Evolutionary conservation across 2,888 invertebrate species (phyloP).

Genomic region (Trilocha varians): DNA sequence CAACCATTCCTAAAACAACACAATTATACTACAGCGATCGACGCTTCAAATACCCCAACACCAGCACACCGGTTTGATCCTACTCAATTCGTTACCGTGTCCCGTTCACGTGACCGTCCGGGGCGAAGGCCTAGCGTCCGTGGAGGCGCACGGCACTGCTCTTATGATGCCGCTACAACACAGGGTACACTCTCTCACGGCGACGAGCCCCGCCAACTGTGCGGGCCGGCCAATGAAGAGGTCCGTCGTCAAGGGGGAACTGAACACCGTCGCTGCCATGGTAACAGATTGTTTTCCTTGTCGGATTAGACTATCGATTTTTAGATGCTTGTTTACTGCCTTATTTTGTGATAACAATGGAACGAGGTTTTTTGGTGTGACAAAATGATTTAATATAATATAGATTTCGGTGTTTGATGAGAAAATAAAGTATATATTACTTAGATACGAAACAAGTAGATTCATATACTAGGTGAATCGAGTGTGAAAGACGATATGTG

Average conservation of each 20-base stretch:
- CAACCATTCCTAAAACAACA: background rate
- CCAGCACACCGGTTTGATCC: conserved; percentile 67
- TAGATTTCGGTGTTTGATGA: too few relatives aligned
- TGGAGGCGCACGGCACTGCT: conserved; percentile 50
- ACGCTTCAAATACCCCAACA: conserved; percentile 53
- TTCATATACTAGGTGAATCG: too few relatives aligned
- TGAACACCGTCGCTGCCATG: conserved; percentile 45
- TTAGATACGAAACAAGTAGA: too few relatives aligned
- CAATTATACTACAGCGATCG: conserved; percentile 35
- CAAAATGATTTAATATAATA: too few relatives aligned
- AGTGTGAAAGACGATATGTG: too few relatives aligned
- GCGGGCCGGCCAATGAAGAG: conserved; percentile 48
- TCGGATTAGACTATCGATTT: too few relatives aligned
- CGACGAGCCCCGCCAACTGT: conserved; percentile 35
- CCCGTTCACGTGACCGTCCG: conserved; percentile 48
- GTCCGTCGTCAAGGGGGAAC: conserved; percentile 22
- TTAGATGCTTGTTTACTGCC: background rate
- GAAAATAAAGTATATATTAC: too few relatives aligned
- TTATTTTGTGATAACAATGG: too few relatives aligned
- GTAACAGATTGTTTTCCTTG: conserved; percentile 18
- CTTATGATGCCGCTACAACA: conserved; percentile 52
- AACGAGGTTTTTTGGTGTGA: too few relatives aligned
- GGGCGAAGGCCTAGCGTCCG: conserved; percentile 40
- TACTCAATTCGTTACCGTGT: conserved; percentile 78
- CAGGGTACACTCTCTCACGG: conserved; percentile 25